A percentile compares a stretch with the other conserved stretches of the same genome.
Evolutionary conservation across 2,888 invertebrate species (phyloP).

Genomic region (Pyralis farinalis): DNA sequence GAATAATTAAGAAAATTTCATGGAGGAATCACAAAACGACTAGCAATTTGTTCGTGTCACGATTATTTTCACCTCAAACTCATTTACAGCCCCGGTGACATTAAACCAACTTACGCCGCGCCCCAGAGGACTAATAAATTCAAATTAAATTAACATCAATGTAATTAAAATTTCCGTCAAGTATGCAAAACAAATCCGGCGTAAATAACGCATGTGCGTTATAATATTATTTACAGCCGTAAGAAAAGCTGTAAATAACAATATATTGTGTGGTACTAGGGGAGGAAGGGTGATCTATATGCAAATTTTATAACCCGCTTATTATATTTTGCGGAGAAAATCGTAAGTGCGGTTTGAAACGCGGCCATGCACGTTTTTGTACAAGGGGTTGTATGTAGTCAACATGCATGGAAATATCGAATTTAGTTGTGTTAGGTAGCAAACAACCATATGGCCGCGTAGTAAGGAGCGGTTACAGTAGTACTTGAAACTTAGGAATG

Average conservation of each 20-base stretch:
- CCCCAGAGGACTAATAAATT: conserved; percentile 9
- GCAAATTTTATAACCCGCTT: conserved; percentile 78
- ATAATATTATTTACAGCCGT: conserved; percentile 52
- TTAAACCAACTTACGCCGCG: conserved; percentile 1
- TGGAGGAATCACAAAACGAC: too few relatives aligned
- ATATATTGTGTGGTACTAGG: conserved; percentile 36
- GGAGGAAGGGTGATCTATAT: conserved; percentile 73
- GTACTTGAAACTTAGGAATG: too few relatives aligned
- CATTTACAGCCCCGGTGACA: neutral
- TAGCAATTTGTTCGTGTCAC: neutral
- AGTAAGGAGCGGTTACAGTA: too few relatives aligned
- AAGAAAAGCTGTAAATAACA: conserved; percentile 61
- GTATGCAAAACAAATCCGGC: conserved; percentile 47
- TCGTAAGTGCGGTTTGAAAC: conserved; percentile 43
- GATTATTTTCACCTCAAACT: conserved; percentile 1
- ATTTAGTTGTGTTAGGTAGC: too few relatives aligned
- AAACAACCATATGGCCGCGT: too few relatives aligned
- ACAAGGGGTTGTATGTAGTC: too few relatives aligned
- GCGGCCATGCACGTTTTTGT: too few relatives aligned
- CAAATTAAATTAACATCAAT: conserved; percentile 18
- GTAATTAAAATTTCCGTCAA: conserved; percentile 41
- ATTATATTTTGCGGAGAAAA: conserved; percentile 71
- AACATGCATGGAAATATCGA: too few relatives aligned
- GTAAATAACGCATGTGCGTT: conserved; percentile 40
- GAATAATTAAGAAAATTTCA: too few relatives aligned